Base-by-base conservation (phyloP, 2,888 invertebrate genomes). In the Aspidiotus destructor region DNA sequence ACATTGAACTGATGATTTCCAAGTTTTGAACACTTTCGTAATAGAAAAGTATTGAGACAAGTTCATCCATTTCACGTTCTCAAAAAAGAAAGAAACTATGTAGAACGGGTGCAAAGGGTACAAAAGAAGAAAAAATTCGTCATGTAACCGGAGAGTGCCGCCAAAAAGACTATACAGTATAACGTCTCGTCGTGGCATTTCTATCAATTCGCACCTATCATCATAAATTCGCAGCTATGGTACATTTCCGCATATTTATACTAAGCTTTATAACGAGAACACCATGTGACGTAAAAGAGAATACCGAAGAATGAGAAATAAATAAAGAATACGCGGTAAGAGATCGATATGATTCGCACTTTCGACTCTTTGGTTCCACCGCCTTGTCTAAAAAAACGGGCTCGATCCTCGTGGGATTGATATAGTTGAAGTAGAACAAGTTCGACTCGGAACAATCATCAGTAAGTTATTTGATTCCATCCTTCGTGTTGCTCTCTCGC, bases 391-490 rank as follows among this genome's bases (percentile, higher is more conserved):
- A 48, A 48, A n/a, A 48, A 11, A 48, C 48, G 48, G 48, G 48
- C 48, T 48, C n/a, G 48, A 48, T 48, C 44, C 67, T 67, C 67
- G 52, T 67, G 67, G 67, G 67, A 67, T 58, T 67, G 67, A 67
- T 67, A 67, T 60, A 17, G 13, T 52, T 57, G 67, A 67, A 67
- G 67, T 67, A 58, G 67, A 67, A 67, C 67, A 67, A 67, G 67
- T 67, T 67, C 67, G 67, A 67, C 60, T 67, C 28, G 28, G 67
- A 67, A 67, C 67, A 67, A 67, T 67, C 67, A 67, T 67, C 67
- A 57, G 60, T 67, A 67, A 67, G 67, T 67, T 67, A 67, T 67
- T 67, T 67, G 67, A 67, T 67, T 67, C 67, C 67, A 67, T 58
- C 60, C 58, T 52, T 67, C 42, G 58, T 60, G 48, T 60, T 63